Conservation (phyloP, 2,113 vertebrate genomes). For the Alethe castanea region DNA sequence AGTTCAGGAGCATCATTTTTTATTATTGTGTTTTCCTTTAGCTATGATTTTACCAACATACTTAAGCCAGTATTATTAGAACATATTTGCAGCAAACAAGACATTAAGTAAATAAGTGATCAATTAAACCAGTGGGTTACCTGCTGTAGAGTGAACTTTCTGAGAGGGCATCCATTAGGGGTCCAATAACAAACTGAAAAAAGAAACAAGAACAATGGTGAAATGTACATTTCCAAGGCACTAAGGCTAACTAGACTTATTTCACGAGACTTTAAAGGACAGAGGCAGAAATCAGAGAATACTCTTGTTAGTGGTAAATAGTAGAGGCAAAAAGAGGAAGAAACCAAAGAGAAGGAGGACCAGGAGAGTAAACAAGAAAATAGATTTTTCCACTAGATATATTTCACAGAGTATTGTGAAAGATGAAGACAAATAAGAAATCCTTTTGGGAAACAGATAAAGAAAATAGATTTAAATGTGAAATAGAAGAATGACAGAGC, state of each 20-base stretch:
- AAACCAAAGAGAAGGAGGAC: not conserved
- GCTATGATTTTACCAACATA: not conserved
- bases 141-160: constrained; percentile 89
- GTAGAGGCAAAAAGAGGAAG: not conserved
- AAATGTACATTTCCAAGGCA: not conserved
- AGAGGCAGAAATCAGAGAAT: not conserved
- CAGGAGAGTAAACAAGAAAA: not conserved
- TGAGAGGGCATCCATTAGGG: constrained; percentile 88
- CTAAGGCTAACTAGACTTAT: not conserved
- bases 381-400: not conserved
- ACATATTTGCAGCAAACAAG: not conserved
- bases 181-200: constrained; percentile 83
- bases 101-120: not conserved
- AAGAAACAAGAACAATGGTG: not conserved
- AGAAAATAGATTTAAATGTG: not conserved
- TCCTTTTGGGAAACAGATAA: not conserved
- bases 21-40: not conserved
- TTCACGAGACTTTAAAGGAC: not conserved
- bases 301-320: not conserved
- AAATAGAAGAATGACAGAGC: not conserved
- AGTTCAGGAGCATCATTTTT: not conserved
- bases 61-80: not conserved
- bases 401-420: not conserved
- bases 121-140: constrained; percentile 60
- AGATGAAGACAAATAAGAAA: not conserved